Evolutionary conservation across 2,888 invertebrate genomes (phyloP), one percentile per base, ranked within the genome.

Genomic region (Pterostichus niger): DNA sequence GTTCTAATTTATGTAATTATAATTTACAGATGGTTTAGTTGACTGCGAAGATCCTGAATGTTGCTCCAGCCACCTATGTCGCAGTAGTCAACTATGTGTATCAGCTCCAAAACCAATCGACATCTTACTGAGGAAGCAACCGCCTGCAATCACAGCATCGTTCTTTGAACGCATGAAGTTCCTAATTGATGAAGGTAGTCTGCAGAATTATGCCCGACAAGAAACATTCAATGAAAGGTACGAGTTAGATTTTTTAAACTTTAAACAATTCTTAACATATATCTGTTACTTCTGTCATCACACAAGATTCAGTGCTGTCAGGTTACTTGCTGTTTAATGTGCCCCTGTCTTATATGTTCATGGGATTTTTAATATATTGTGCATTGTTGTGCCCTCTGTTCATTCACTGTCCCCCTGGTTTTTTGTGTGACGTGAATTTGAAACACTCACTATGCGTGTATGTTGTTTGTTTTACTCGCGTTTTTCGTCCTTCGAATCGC

Each of bases 21-120:
- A 5, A 82, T 86, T 17, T 89, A 52, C 90, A 99, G 99, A 99
- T 92, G 99, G 99, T 81, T 93, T 99, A 84, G 94, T 96, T 82
- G 99, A 99, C 91, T 99, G 99, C 89, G 97, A 98, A 90, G 99
- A 99, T 91, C 98, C 99, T 0, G 99, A 99, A 91, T 99, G 99
- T 90, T 99, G 99, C 89, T 92, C 94, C 84, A 95, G 94, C 89
- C 92, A 94, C 81, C 93, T 94, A 15, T 98, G 98, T 88, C 94
- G 95, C 86, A 95, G 94, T 85, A 97, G 96, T 87, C 96, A 97
- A 88, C 93, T 98, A 83, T 99, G 99, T 91, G 96, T 98, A 6
- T 96, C 97, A 0, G 96, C 98, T 0, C 97, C 98, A 1, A 98
- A 98, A 88, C 99, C 99, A 6, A 96, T 97, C 84, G 98, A 99